phyloP scores from a whole-genome alignment of 2,113 vertebrate species.

The Cryptotis parvus region DNA sequence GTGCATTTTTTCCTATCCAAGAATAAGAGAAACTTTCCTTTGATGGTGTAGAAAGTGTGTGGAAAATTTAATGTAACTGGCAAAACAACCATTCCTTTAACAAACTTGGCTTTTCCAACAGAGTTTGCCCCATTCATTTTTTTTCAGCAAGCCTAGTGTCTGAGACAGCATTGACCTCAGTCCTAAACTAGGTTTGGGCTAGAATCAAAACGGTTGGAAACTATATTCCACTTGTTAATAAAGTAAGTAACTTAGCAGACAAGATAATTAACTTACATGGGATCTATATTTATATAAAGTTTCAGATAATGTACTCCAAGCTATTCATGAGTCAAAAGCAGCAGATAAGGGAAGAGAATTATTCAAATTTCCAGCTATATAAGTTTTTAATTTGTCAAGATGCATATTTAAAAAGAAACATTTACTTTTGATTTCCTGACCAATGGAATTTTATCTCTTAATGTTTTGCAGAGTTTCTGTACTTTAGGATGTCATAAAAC shows the following conservation, averaged over 20 bases:
- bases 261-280: background rate
- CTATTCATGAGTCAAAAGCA: background rate
- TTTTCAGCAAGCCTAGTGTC: conserved; percentile 19
- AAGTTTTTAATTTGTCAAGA: conserved; percentile 43
- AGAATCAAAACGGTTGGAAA: background rate
- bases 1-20: conserved; percentile 58
- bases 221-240: background rate
- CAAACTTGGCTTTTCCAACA: conserved; percentile 67
- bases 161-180: background rate
- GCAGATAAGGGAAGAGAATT: background rate
- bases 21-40: conserved; percentile 64
- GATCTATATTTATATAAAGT: background rate
- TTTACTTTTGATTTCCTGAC: conserved; percentile 40
- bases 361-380: background rate
- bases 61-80: conserved; percentile 70
- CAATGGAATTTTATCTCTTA: background rate
- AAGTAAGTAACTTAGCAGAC: background rate
- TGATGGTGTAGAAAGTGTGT: conserved; percentile 67
- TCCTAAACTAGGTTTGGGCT: background rate
- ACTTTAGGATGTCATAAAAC: background rate
- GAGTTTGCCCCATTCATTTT: conserved; percentile 58
- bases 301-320: conserved; percentile 15
- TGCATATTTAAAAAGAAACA: conserved; percentile 36
- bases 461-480: background rate
- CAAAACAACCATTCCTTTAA: conserved; percentile 54